Evolutionary conservation across 1,140 invertebrate genomes (phyloP).

Genomic region (Lasioglossum albipes): DNA sequence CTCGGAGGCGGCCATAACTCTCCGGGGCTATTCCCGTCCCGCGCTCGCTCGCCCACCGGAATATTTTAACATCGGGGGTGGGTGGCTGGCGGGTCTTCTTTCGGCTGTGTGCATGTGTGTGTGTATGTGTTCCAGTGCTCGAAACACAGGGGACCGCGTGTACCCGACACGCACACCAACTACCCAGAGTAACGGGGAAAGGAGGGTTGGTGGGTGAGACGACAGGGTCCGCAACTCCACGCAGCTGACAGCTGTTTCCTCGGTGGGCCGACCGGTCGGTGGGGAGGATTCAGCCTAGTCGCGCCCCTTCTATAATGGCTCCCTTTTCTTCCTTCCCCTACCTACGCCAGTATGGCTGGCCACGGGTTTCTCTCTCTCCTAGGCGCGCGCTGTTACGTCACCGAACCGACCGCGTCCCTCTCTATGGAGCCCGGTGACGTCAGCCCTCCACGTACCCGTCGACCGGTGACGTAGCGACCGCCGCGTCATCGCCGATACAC

Average conservation of each 20-base stretch:
- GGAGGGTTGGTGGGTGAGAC: conserved; percentile 67
- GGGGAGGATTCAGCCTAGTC: conserved; percentile 81
- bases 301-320: conserved; percentile 81
- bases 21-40: conserved; percentile 78
- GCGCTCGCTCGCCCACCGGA: conserved; percentile 73
- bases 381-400: conserved; percentile 54
- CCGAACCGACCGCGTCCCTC: conserved; percentile 44
- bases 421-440: conserved; percentile 66
- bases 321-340: conserved; percentile 81
- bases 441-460: conserved; percentile 64
- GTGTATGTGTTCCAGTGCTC: conserved; percentile 39
- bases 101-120: conserved; percentile 25
- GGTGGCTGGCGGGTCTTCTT: conserved; percentile 66
- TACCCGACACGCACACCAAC: conserved; percentile 30
- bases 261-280: conserved; percentile 79
- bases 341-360: conserved; percentile 77
- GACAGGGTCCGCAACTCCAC: conserved; percentile 74
- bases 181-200: conserved; percentile 61
- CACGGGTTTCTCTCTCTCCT: conserved; percentile 61
- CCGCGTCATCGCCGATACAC: conserved; percentile 63
- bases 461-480: conserved; percentile 72
- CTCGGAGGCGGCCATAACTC: conserved; percentile 79
- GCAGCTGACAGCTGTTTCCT: conserved; percentile 80
- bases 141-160: conserved; percentile 6
- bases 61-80: conserved; percentile 80